Evolutionary conservation across 2,888 invertebrate species (phyloP), one percentile per base, ranked within the genome.

Genomic region (Lissonota sp.): DNA sequence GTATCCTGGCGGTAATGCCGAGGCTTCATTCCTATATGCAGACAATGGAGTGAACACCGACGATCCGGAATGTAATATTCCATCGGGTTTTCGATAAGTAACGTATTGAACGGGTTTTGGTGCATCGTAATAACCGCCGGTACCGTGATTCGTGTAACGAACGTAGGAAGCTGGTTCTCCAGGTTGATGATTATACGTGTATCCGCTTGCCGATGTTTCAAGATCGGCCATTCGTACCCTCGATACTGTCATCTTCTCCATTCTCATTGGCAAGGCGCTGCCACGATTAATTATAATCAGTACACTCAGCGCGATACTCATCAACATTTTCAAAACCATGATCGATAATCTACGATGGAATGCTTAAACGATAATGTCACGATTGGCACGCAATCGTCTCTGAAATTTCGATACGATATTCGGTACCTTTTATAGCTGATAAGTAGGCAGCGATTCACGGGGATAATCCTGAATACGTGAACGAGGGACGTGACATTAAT

Each of bases 181-280:
- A 12, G 83, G 85, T 73, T 87, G 88, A 70, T 90, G 88, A 60
- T 86, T 82, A 85, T 92, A 92, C 16, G 87, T 84, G 89, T 94
- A 95, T 0, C 94, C 95, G 0, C 94, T 94, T 0, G 94, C 95
- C 0, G 94, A 94, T 0, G 94, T 94, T 81, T 94, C 94, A 46
- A 95, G 93, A 88, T 95, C 95, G 5, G 94, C 94, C 55, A 94
- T 93, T 0, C 94, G 93, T 76, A 93, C 94, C 71, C 94, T 93
- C 53, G 94, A 93, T 92, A 94, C 93, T 42, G 94, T 93, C 93
- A 94, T 94, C 16, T 84, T 84, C 39, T 88, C 87, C 73, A 85
- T 74, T 26, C 83, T 78, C 3, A 78, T 79, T 3, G 85, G 75
- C 39, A 67, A 44, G 6, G 79, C 64, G 26, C 57, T 55, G 37